Evolutionary conservation across 2,113 vertebrate species (phyloP).

Genomic region (Bungarus multicinctus): DNA sequence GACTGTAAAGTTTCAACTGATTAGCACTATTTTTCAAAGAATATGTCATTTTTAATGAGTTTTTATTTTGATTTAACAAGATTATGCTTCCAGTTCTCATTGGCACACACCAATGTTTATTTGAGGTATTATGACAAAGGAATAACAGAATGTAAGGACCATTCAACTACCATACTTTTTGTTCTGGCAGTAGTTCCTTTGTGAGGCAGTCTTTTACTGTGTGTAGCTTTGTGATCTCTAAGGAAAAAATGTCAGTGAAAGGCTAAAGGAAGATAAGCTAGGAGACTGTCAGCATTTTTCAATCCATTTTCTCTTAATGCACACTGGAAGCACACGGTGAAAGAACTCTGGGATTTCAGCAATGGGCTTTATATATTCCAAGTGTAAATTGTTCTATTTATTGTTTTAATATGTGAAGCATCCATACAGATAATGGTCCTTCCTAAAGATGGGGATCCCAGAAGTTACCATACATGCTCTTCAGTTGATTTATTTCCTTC

Average conservation of each 20-base stretch:
- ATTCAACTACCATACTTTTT: not conserved
- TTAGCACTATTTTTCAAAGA: not conserved
- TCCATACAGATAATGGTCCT: conserved; percentile 29
- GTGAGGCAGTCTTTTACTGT: not conserved
- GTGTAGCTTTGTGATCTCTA: not conserved
- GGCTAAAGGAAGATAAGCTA: not conserved
- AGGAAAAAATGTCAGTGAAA: conserved; percentile 8
- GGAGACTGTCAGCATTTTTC: not conserved
- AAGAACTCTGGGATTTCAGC: not conserved
- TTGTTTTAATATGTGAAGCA: conserved; percentile 23
- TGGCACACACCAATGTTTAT: not conserved
- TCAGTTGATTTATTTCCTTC: conserved; percentile 37
- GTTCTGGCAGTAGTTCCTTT: not conserved
- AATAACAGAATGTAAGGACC: not conserved
- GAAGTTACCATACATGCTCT: conserved; percentile 35
- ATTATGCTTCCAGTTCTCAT: conserved; percentile 14
- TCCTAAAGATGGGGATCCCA: conserved; percentile 32
- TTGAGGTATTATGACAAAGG: not conserved
- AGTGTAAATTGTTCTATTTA: conserved; percentile 14
- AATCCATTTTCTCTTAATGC: conserved; percentile 25
- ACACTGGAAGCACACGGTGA: not conserved
- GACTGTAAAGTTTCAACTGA: not conserved
- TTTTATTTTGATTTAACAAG: conserved; percentile 39
- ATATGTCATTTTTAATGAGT: conserved; percentile 20
- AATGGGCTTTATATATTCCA: conserved; percentile 10